Evolutionary conservation across 2,888 invertebrate genomes (phyloP).

Genomic region (Hirtodrosophila confusa): DNA sequence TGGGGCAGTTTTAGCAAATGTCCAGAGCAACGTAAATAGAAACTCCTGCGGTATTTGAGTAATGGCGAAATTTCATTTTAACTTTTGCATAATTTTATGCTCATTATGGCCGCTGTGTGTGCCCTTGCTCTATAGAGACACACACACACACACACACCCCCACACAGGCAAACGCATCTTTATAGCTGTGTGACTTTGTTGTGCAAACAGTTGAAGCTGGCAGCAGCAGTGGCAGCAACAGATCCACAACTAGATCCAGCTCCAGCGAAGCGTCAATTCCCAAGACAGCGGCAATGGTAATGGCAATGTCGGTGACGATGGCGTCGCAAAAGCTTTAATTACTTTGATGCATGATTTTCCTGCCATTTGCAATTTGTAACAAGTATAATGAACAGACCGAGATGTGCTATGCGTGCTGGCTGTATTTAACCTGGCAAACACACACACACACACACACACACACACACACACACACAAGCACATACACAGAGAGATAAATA

Average conservation of each 20-base stretch:
- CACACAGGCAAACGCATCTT: neutral
- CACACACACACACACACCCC: constrained; percentile 5
- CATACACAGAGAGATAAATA: constrained; percentile 4
- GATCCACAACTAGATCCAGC: neutral
- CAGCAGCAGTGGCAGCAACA: constrained; percentile 8
- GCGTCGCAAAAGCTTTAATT: constrained; percentile 65
- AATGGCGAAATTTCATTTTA: constrained; percentile 71
- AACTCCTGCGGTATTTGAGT: constrained; percentile 62
- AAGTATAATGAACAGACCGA: constrained; percentile 53
- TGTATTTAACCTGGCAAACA: constrained; percentile 51
- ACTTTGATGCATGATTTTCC: constrained; percentile 77
- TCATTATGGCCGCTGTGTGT: constrained; percentile 55
- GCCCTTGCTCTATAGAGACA: neutral
- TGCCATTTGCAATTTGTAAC: constrained; percentile 72
- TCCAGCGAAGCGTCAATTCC: constrained; percentile 59
- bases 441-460: constrained; percentile 6
- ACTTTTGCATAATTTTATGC: constrained; percentile 77
- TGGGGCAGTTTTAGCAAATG: constrained; percentile 4
- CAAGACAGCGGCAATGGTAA: constrained; percentile 43
- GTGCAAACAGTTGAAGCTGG: neutral
- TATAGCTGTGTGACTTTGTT: constrained; percentile 28
- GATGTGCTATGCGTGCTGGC: constrained; percentile 7
- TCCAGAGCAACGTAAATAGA: constrained; percentile 33
- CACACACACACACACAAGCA: constrained; percentile 5
- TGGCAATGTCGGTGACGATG: constrained; percentile 23